These are phyloP conservation scores for Epirrhoe tristata DNA, from an alignment of 2,888 invertebrate species.

Conservation along the genomic window DNA sequence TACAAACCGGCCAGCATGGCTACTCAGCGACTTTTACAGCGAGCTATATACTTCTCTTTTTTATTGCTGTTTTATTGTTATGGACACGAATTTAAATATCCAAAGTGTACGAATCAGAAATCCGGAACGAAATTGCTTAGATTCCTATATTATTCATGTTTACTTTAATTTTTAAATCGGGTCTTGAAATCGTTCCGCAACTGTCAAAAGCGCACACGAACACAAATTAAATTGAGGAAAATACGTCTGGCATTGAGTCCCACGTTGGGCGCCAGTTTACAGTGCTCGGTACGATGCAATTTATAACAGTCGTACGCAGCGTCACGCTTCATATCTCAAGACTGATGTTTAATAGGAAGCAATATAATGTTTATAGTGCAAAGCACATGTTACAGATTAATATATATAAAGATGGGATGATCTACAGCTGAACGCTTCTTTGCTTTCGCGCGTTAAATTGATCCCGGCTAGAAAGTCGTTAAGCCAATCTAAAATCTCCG, in stretches of 20 bases:
- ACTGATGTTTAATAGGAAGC: not conserved
- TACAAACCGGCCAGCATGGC: conserved; percentile 20
- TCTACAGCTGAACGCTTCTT: no score
- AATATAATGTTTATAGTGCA: not conserved
- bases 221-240: conserved; percentile 32
- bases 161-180: conserved; percentile 1
- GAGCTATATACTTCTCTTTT: conserved; percentile 18
- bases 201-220: conserved; percentile 26
- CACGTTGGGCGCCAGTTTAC: conserved; percentile 42
- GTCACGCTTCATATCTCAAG: not conserved
- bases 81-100: conserved; percentile 22
- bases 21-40: conserved; percentile 30
- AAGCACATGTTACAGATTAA: not conserved
- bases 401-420: not conserved
- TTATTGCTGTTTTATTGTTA: conserved; percentile 24
- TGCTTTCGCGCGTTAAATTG: no score
- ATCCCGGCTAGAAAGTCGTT: no score
- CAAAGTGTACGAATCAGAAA: conserved; percentile 2
- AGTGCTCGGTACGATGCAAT: conserved; percentile 33
- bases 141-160: conserved; percentile 2
- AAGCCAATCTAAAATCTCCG: no score
- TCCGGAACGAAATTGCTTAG: not conserved
- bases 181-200: conserved; percentile 8
- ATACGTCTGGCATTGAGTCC: conserved; percentile 38
- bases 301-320: conserved; percentile 35